Evolutionary conservation across 92 coral and sea anemone species (phyloP), one percentile per base, ranked within the genome.

Genomic region (Porites cylindrica): DNA sequence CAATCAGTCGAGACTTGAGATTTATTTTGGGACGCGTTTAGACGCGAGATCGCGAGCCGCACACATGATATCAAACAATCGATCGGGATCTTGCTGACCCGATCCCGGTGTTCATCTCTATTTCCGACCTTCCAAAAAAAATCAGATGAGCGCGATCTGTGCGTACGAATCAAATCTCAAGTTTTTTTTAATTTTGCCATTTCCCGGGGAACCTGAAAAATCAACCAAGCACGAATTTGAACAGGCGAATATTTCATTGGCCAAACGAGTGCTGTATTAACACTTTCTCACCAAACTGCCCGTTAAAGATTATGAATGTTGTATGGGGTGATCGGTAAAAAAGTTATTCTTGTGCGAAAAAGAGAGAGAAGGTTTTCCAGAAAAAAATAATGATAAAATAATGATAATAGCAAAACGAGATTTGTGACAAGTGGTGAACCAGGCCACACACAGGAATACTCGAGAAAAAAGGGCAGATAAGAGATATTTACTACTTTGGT

Each of bases 231-330:
- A 83, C 74, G 87, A 83, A 83, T 74, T 83, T 83, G 80, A 62
- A 83, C 87, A 75, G 53, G 87, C 72, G 73, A 73, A 74, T 61
- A 73, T 74, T 73, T 72, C 80, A 83, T 83, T 83, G 87, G 87
- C 81, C 73, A 65, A 83, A 38, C 77, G 24, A 65, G 72, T 20
- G 70, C 80, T 83, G 87, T 83, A 83, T 83, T 63, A 83, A 83
- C 87, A 83, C 87, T 72, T 63, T 83, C 70, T 47, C 66, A 11
- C 87, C 75, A 73, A 62, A 83, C 87, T 74, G 79, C 87, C 5
- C 87, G 89, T 66, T 76, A 85, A 66, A 23, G 68, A 77, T 85
- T 90, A 89, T 92, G 90, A 92, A 92, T 92, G 90, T 92, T 92
- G 91, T 75, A 89, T 92, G 77, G 53, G 82, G 82, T 73, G 86